Conservation (phyloP, 2,888 invertebrate species). For the Hypsopygia costalis region DNA sequence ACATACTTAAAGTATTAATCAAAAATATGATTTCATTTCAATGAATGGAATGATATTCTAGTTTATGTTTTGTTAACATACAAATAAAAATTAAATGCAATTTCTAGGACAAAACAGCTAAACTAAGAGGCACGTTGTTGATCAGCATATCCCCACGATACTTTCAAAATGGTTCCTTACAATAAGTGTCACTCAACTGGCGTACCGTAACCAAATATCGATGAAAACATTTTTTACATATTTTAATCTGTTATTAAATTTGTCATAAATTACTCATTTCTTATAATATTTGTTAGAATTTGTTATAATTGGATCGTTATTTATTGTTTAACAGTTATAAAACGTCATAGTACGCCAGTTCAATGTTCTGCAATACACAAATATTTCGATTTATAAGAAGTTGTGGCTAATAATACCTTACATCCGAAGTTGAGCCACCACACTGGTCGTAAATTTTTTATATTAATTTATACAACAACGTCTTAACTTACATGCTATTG, state of each 20-base stretch:
- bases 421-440: constrained; percentile 49
- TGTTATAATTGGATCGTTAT: constrained; percentile 10
- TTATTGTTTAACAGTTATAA: constrained; percentile 17
- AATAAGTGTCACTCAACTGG: constrained; percentile 19
- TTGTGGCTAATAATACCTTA: constrained; percentile 43
- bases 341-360: constrained; percentile 35
- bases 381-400: constrained; percentile 29
- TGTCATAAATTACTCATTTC: background rate
- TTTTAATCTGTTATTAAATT: constrained; percentile 2
- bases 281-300: constrained; percentile 2
- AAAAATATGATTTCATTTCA: too few relatives aligned
- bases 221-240: background rate
- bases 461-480: constrained; percentile 36
- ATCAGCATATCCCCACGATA: constrained; percentile 44
- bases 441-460: constrained; percentile 35
- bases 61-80: background rate
- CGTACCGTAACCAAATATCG: constrained; percentile 3
- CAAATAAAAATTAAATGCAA: background rate
- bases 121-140: background rate
- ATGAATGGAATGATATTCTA: too few relatives aligned
- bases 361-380: constrained; percentile 25
- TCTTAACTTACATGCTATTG: constrained; percentile 30
- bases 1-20: too few relatives aligned
- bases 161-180: constrained; percentile 38
- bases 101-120: background rate